phyloP scores from a whole-genome alignment of 2,797 vertebrate species.

The Pseudotriccus pelzelni region DNA sequence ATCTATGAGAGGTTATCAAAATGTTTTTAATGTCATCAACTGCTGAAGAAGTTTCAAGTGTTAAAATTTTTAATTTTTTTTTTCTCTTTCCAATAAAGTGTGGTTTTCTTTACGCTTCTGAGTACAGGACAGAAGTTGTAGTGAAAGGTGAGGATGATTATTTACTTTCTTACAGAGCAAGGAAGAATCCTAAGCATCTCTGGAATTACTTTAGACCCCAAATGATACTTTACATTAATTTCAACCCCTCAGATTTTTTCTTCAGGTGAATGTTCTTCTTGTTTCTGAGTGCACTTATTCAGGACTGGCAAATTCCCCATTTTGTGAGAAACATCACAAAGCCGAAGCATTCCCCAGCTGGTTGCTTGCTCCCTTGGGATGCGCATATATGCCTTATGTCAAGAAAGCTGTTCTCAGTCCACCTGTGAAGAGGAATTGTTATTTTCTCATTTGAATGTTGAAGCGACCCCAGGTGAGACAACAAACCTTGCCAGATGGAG shows the following conservation, averaged over 20 bases:
- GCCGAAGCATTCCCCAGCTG: background rate
- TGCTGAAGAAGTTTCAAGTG: background rate
- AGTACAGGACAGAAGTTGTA: background rate
- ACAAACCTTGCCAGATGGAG: background rate
- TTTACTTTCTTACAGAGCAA: background rate
- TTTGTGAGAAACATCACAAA: background rate
- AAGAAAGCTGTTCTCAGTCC: background rate
- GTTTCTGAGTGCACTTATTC: background rate
- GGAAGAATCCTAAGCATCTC: background rate
- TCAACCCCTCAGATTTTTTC: background rate
- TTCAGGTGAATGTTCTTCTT: background rate
- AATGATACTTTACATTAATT: background rate
- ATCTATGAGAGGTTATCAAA: background rate
- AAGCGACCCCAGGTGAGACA: background rate
- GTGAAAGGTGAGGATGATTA: background rate
- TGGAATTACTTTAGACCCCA: background rate
- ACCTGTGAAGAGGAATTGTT: background rate
- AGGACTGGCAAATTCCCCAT: background rate
- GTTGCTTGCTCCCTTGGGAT: background rate
- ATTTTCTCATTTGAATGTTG: background rate
- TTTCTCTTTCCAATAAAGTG: background rate
- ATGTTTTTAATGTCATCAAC: background rate
- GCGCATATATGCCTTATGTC: accelerated
- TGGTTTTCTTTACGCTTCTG: background rate
- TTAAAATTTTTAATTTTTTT: background rate